phyloP scores from a whole-genome alignment of 2,113 vertebrate species.

The Strix uralensis region DNA sequence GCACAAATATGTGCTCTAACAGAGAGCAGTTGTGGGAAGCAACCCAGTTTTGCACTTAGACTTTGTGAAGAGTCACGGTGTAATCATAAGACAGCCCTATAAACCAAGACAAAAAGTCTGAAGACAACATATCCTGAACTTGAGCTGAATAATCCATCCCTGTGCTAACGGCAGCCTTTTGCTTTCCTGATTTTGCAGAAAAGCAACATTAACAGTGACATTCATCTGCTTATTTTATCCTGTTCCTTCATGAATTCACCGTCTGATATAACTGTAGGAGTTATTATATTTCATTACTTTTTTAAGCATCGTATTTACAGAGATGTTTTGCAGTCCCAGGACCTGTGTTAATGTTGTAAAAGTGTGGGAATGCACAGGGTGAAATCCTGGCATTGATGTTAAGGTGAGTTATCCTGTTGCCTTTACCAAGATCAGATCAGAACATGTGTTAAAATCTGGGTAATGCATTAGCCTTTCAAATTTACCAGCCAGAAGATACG shows the following conservation, averaged over 20 bases:
- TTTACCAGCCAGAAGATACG: background rate
- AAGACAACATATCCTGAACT: background rate
- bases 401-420: background rate
- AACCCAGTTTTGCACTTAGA: background rate
- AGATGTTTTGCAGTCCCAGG: background rate
- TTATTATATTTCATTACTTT: background rate
- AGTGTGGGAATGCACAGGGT: background rate
- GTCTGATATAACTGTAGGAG: background rate
- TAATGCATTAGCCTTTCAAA: background rate
- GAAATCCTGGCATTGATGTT: background rate
- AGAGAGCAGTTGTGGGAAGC: background rate
- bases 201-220: background rate
- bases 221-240: background rate
- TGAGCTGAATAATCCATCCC: background rate
- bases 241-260: background rate
- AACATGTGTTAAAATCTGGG: background rate
- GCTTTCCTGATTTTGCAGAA: background rate
- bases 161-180: background rate
- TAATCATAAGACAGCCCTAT: background rate
- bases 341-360: background rate
- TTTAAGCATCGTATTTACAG: background rate
- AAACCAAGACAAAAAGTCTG: background rate
- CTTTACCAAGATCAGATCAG: background rate
- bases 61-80: rapidly evolving
- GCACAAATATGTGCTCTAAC: background rate